Conservation (phyloP, 2,113 vertebrate species). For the Telmatochromis sp. region DNA sequence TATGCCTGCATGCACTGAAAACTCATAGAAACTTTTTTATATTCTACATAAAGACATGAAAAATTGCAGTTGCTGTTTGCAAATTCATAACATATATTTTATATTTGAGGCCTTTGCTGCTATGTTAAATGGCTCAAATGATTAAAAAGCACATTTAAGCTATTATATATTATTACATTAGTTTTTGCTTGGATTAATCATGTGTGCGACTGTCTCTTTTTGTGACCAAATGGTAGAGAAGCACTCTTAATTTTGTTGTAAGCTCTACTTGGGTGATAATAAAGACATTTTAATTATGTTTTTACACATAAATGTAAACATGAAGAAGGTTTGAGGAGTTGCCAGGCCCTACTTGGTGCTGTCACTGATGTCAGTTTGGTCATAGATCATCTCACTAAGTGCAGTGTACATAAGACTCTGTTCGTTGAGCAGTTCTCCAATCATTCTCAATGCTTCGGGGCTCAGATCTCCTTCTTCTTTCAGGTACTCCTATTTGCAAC, state of each 20-base stretch:
- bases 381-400: slow-evolving; percentile 57
- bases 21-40: not conserved
- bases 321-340: not conserved
- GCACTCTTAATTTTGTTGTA: not conserved
- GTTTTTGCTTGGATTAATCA: not conserved
- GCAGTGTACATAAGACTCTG: slow-evolving; percentile 55
- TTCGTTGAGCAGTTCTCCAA: slow-evolving; percentile 65
- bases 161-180: not conserved
- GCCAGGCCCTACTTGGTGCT: not conserved
- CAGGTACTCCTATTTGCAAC: slow-evolving; percentile 57
- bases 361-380: slow-evolving; percentile 54
- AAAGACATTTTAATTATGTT: not conserved
- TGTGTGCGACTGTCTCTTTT: not conserved
- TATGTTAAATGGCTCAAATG: not conserved
- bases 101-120: not conserved
- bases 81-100: rapidly evolving
- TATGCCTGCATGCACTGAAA: not conserved
- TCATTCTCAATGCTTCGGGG: slow-evolving; percentile 57
- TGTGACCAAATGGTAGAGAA: not conserved
- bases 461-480: slow-evolving; percentile 44
- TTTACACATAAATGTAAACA: not conserved
- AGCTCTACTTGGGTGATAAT: not conserved
- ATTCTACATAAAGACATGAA: not conserved
- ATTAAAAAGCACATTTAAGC: not conserved
- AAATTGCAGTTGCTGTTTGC: not conserved